Evolutionary conservation across 1,140 invertebrate species (phyloP), one percentile per base, ranked within the genome.

Genomic region (Sogatella furcifera): DNA sequence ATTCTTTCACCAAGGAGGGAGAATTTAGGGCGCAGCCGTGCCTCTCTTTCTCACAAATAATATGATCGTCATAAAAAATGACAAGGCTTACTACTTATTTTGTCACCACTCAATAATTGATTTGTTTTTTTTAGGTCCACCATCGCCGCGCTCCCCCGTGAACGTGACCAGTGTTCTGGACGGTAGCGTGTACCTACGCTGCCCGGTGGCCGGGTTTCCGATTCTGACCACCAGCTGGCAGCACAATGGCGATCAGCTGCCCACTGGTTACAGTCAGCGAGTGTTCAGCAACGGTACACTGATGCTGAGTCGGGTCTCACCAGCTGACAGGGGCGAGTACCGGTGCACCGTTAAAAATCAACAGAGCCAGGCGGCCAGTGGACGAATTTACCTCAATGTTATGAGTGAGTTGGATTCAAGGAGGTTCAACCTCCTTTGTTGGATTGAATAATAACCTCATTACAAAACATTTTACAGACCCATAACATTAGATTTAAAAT

Each of bases 141-240:
- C 90, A 1, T 88, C 86, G 68, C 86, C 93, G 11, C 78, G 89
- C 68, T 82, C 83, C 19, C 86, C 91, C 69, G 82, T 82, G 52
- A 90, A 92, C 43, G 78, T 91, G 46, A 86, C 89, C 61, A 89
- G 88, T 2, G 86, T 92, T 31, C 88, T 90, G 42, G 88, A 88
- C 34, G 76, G 84, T 43, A 82, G 86, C 68, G 78, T 90, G 49
- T 81, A 81, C 54, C 76, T 95, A 17, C 83, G 85, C 57, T 95
- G 92, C 74, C 90, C 90, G 60, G 92, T 92, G 61, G 88, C 89
- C 9, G 92, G 92, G 15, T 91, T 88, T 74, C 91, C 92, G 6
- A 84, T 94, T 62, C 82, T 78, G 13, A 76, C 73, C 2, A 80
- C 84, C 6, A 75, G 74, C 34, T 87, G 84, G 82, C 78, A 74